Evolutionary conservation across 1,140 invertebrate species (phyloP).

Genomic region (Aphis gossypii): DNA sequence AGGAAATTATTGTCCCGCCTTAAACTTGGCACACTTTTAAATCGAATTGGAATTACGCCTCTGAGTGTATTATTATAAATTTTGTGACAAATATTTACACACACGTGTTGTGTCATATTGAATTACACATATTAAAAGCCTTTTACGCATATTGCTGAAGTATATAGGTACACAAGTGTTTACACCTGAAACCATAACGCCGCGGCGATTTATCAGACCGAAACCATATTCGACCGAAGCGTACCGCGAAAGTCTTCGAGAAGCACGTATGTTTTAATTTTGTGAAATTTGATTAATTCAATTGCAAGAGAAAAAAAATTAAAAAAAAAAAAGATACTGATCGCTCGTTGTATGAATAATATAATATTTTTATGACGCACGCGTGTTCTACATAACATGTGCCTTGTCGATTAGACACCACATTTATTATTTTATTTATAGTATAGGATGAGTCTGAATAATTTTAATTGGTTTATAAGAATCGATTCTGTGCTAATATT

Average conservation of each 20-base stretch:
- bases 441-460: not conserved
- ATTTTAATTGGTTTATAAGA: not conserved
- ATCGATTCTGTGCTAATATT: not conserved
- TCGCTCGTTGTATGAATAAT: not conserved
- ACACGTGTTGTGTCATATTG: not conserved
- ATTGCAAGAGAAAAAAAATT: not conserved
- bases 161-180: not conserved
- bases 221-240: not conserved
- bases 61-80: not conserved
- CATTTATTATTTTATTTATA: not conserved
- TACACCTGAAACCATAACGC: not conserved
- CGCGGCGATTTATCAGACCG: slow-evolving; percentile 22
- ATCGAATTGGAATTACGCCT: not conserved
- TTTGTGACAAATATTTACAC: not conserved
- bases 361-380: not conserved
- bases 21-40: slow-evolving; percentile 1
- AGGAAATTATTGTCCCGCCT: not conserved
- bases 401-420: not conserved
- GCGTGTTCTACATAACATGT: not conserved
- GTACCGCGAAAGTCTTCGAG: not conserved
- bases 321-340: not conserved
- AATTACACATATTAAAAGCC: not conserved
- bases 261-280: slow-evolving; percentile 19
- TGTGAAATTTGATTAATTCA: slow-evolving; percentile 12
- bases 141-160: not conserved